Conservation (phyloP, 2,797 vertebrate genomes). For the Galaxias olidus region DNA sequence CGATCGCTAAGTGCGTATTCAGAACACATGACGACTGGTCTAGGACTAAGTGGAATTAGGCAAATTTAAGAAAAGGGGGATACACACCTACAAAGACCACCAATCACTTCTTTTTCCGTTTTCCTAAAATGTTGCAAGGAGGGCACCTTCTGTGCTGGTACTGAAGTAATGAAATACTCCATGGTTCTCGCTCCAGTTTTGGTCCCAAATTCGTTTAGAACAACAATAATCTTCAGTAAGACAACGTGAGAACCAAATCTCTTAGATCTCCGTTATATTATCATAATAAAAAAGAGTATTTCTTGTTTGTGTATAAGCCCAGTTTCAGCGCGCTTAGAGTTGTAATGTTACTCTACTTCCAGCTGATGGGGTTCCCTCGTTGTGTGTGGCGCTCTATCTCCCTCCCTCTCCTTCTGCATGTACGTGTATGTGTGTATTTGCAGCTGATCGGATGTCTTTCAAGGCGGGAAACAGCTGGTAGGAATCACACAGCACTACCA, state of each 20-base stretch:
- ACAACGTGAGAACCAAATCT: conserved; percentile 24
- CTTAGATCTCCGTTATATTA: conserved; percentile 29
- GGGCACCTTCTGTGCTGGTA: conserved; percentile 96
- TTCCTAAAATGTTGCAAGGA: conserved; percentile 97
- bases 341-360: conserved; percentile 83
- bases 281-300: conserved; percentile 24
- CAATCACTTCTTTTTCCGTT: conserved; percentile 97
- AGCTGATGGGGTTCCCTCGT: conserved; percentile 85
- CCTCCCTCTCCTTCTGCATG: conserved; percentile 54
- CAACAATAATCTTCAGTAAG: conserved; percentile 22
- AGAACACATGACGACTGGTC: conserved; percentile 39
- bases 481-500: conserved; percentile 86
- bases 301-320: conserved; percentile 44
- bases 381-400: conserved; percentile 75
- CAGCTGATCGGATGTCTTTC: conserved; percentile 94
- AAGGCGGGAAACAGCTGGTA: conserved; percentile 99
- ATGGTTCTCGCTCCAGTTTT: conserved; percentile 84
- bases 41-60: neutral
- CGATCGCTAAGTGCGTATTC: conserved; percentile 50
- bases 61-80: conserved; percentile 34
- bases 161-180: conserved; percentile 92
- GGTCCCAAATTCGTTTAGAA: conserved; percentile 38
- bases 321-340: conserved; percentile 70
- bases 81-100: conserved; percentile 95
- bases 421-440: conserved; percentile 74